Evolutionary conservation across 2,797 vertebrate genomes (phyloP), one percentile per base, ranked within the genome.

Genomic region (Hydrolagus colliei): DNA sequence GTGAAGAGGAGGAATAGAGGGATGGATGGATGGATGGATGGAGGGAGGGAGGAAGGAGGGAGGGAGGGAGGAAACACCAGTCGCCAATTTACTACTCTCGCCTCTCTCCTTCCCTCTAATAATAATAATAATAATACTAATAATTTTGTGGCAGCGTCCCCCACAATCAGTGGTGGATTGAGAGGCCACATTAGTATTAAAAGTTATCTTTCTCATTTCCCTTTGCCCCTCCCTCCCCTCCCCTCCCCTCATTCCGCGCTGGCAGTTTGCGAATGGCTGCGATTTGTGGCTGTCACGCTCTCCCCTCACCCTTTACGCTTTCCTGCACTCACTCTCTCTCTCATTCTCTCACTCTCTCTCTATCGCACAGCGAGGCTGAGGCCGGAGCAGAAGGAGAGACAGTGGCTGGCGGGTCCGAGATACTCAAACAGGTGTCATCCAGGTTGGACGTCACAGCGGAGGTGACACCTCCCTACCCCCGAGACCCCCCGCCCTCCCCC

Each of bases 371-470:
- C 86, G 77, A 73, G 65, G 88, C 73, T 86, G 78, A 74, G 71
- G 77, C 88, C 88, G 88, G 88, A 89, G 89, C 88, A 93, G 89
- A 87, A 89, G 88, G 90, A 89, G 41, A 35, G n/a, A 87, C 4
- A 20, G 84, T 91, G 41, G 90, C 91, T 80, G 12, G 89, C 90
- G 89, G 75, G 86, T 87, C 88, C 93, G 93, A 93, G 92, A 93
- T 92, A 92, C 87, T 90, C 89, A 93, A 95, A 93, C 95, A 96
- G 96, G 95, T 96, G 95, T 94, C 91, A 89, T 91, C 91, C 92
- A 93, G 94, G 94, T 93, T 93, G 94, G 92, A 92, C 91, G 87
- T 87, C 89, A 86, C 89, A 84, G 79, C 71, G 79, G 79, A 71
- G 71, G 27, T 63, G 41, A 84, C 79, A 84, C 79, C 79, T 84